Evolutionary conservation across 2,113 vertebrate genomes (phyloP), one percentile per base, ranked within the genome.

Genomic region (Climacteris rufus): DNA sequence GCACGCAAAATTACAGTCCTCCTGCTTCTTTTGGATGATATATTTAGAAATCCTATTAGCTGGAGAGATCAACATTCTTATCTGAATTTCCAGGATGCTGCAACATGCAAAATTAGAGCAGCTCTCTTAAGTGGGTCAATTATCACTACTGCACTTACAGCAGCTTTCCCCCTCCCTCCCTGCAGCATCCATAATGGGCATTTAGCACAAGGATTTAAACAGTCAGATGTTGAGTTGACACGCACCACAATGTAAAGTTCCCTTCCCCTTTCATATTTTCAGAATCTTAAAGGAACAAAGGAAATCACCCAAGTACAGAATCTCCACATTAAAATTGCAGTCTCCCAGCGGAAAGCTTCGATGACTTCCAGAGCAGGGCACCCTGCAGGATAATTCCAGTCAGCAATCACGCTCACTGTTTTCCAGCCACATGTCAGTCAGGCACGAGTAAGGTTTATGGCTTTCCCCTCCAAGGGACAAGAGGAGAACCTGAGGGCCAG

Each of bases 31-130:
- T 52, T 76, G 68, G 91, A 92, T 75, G 96, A 95, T 97, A 96
- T 96, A 97, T 97, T 95, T 97, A 96, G 92, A 96, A 97, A 97
- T 94, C 95, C 95, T 94, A 97, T 96, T 96, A 96, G 96, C 96
- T 91, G 61, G 91, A 96, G 95, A 97, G 95, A 96, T 97, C 96
- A 96, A 93, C 94, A 91, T 95, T 95, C 96, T 96, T 96, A 96
- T 96, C 96, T 92, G 96, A 96, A 95, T 92, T 94, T 97, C 96
- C 96, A 96, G 94, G 94, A 97, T 97, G 95, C 95, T 96, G 85
- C 90, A 97, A 96, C 90, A 94, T 33, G 88, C 83, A 94, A 96
- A 96, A 97, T 97, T 97, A 96, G 96, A 96, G 94, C 91, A 90
- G 95, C 94, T 96, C 94, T 96, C 89, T 92, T 96, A 96, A 96